phyloP scores from a whole-genome alignment of 2,113 vertebrate genomes.

The Saccopteryx leptura region DNA sequence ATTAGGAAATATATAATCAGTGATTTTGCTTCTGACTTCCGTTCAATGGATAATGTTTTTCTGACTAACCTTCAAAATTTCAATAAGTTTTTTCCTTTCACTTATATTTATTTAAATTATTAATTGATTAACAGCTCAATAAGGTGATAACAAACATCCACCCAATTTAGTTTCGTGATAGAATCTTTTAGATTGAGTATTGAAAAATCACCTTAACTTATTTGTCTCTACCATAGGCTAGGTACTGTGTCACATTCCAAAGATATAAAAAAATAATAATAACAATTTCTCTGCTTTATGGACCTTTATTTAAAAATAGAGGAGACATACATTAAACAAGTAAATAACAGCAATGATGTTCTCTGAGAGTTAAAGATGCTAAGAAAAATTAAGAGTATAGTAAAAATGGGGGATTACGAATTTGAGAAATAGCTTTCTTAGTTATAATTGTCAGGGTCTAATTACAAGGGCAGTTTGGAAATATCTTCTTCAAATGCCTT shows the following conservation, averaged over 20 bases:
- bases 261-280: neutral
- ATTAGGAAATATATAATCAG: neutral
- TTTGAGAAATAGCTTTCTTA: neutral
- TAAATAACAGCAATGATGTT: conserved; percentile 7
- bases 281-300: neutral
- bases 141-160: neutral
- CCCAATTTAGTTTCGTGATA: neutral
- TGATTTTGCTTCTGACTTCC: neutral
- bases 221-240: neutral
- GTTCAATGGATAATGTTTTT: neutral
- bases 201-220: neutral
- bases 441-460: neutral
- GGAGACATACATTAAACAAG: neutral
- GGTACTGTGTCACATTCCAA: neutral
- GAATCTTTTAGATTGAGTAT: neutral
- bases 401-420: neutral
- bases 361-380: neutral
- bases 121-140: neutral
- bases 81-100: neutral
- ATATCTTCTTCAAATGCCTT: conserved; percentile 9
- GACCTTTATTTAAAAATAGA: neutral
- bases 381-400: neutral
- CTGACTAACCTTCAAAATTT: neutral
- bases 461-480: neutral
- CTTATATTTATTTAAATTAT: neutral